Evolutionary conservation across 2,888 invertebrate genomes (phyloP).

Genomic region (Allolobophora icterica): DNA sequence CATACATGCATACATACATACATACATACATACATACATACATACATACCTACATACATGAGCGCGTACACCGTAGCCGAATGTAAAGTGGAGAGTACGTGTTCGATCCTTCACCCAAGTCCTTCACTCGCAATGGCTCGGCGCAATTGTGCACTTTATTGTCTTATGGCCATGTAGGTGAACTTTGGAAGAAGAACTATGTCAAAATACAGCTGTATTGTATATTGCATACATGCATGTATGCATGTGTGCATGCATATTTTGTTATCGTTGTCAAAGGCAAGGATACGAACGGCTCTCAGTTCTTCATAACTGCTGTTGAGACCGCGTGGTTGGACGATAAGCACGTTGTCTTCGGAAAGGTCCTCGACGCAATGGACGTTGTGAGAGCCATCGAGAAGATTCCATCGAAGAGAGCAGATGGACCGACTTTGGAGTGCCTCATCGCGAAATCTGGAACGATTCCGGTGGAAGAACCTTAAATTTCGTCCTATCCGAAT

Average conservation of each 20-base stretch:
- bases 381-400: conserved; percentile 83
- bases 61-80: no score
- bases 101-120: no score
- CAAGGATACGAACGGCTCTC: conserved; percentile 89
- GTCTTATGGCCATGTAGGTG: no score
- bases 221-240: background rate
- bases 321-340: conserved; percentile 88
- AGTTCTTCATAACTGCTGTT: conserved; percentile 88
- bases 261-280: conserved; percentile 67
- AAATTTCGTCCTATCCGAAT: conserved; percentile 44
- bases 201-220: background rate
- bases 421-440: conserved; percentile 76
- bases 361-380: conserved; percentile 78
- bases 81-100: no score
- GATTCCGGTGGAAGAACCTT: conserved; percentile 50
- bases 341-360: conserved; percentile 87
- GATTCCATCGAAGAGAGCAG: conserved; percentile 74
- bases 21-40: no score
- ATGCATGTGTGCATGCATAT: background rate
- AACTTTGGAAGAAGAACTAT: no score
- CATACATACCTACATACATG: no score
- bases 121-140: no score
- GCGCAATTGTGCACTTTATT: background rate
- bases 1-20: no score
- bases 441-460: conserved; percentile 76